phyloP scores from a whole-genome alignment of 1,140 invertebrate species.

The Rhizoglyphus robini region DNA sequence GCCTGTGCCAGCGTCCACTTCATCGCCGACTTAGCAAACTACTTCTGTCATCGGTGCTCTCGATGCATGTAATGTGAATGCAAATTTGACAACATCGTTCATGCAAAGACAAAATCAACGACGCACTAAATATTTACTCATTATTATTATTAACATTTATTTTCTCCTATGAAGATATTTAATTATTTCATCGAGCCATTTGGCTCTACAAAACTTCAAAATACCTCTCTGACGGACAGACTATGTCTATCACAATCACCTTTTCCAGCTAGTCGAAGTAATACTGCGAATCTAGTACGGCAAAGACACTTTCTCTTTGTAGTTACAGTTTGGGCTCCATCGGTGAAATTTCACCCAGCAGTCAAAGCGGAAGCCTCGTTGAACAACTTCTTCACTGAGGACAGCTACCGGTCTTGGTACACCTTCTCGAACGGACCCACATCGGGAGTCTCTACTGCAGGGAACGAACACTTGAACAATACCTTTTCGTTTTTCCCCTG shows the following conservation, averaged over 20 bases:
- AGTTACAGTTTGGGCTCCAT: conserved; percentile 27
- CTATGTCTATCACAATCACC: background rate
- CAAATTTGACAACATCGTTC: background rate
- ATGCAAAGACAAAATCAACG: background rate
- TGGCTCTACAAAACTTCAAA: background rate
- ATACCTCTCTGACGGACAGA: background rate
- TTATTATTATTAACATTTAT: no score
- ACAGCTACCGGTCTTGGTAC: conserved; percentile 33
- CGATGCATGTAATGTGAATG: background rate
- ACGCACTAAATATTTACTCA: no score
- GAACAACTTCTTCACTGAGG: conserved; percentile 51
- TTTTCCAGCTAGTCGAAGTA: background rate
- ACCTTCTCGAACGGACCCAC: conserved; percentile 25
- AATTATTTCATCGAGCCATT: background rate
- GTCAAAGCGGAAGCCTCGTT: conserved; percentile 51
- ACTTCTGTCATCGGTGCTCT: background rate
- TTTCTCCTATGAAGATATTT: no score
- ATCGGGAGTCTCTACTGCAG: no score
- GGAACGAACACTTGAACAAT: background rate
- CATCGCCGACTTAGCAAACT: background rate
- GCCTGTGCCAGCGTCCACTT: background rate
- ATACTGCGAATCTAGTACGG: conserved; percentile 16
- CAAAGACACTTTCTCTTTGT: conserved; percentile 30
- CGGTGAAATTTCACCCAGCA: conserved; percentile 37
- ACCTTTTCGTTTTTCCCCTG: conserved; percentile 20